A percentile compares a stretch with the other conserved stretches of the same genome.
phyloP scores from a whole-genome alignment of 2,888 invertebrate genomes.

The Hydrotaea diabolus region DNA sequence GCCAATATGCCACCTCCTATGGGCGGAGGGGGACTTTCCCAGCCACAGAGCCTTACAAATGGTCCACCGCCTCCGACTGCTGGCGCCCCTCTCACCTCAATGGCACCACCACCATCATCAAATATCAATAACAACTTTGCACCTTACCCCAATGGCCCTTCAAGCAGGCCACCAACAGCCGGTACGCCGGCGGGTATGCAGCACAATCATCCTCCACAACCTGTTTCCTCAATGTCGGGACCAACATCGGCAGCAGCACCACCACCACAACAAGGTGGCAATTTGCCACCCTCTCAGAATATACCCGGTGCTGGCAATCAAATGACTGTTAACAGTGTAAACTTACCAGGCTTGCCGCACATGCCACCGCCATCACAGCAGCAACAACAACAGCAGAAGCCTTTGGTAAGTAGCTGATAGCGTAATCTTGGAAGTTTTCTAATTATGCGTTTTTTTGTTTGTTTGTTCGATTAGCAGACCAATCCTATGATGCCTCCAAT shows the following conservation, averaged over 20 bases:
- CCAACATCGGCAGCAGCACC: conserved; percentile 28
- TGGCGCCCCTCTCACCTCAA: conserved; percentile 33
- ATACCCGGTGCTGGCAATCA: conserved; percentile 73
- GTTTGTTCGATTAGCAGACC: conserved; percentile 38
- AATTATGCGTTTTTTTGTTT: neutral
- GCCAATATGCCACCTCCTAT: conserved; percentile 62
- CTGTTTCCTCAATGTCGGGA: neutral
- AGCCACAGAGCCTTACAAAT: conserved; percentile 53
- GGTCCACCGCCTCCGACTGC: conserved; percentile 61
- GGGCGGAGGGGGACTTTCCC: conserved; percentile 62
- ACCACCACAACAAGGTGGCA: conserved; percentile 43
- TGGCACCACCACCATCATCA: conserved; percentile 45
- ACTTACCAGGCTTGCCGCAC: conserved; percentile 77
- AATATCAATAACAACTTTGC: conserved; percentile 66
- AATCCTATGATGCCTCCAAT: conserved; percentile 65
- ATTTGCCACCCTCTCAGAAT: conserved; percentile 70
- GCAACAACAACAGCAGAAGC: conserved; percentile 35
- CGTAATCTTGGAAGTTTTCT: neutral
- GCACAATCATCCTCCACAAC: conserved; percentile 4
- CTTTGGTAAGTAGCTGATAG: conserved; percentile 37
- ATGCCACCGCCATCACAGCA: conserved; percentile 75
- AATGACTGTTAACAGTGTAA: conserved; percentile 77
- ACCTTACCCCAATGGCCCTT: conserved; percentile 72
- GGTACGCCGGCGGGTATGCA: conserved; percentile 60
- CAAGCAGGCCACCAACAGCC: conserved; percentile 62